phyloP scores from a whole-genome alignment of 2,888 invertebrate species.

The Metopia argyrocephala region DNA sequence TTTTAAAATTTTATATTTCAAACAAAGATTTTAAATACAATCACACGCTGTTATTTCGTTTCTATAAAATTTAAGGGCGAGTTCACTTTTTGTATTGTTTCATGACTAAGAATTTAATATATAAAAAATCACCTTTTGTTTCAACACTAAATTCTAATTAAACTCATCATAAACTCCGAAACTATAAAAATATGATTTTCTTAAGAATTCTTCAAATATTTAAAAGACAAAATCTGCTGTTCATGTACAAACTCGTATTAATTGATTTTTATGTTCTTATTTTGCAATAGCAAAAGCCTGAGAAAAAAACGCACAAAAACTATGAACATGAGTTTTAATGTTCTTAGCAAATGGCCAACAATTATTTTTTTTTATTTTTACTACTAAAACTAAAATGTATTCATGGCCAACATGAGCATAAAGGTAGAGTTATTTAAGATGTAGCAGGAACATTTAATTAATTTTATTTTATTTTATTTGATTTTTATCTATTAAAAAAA shows the following conservation, averaged over 20 bases:
- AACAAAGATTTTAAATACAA: no score
- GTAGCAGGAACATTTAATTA: slow-evolving; percentile 3
- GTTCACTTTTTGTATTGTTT: no score
- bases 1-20: no score
- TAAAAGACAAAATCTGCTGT: not conserved
- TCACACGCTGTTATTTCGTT: no score
- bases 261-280: not conserved
- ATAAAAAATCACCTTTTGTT: no score
- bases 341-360: slow-evolving; percentile 22
- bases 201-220: not conserved
- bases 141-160: no score
- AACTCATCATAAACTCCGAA: no score
- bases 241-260: not conserved
- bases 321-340: slow-evolving; percentile 27
- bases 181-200: no score
- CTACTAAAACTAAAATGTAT: not conserved
- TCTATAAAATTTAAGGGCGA: no score
- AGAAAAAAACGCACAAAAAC: not conserved
- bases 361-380: not conserved
- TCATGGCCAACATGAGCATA: slow-evolving; percentile 17
- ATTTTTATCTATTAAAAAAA: not conserved
- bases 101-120: no score
- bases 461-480: not conserved
- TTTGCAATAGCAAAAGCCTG: not conserved
- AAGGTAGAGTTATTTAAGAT: slow-evolving; percentile 5